phyloP scores from a whole-genome alignment of 92 coral and sea anemone species.

The Bergia puertoricense region DNA sequence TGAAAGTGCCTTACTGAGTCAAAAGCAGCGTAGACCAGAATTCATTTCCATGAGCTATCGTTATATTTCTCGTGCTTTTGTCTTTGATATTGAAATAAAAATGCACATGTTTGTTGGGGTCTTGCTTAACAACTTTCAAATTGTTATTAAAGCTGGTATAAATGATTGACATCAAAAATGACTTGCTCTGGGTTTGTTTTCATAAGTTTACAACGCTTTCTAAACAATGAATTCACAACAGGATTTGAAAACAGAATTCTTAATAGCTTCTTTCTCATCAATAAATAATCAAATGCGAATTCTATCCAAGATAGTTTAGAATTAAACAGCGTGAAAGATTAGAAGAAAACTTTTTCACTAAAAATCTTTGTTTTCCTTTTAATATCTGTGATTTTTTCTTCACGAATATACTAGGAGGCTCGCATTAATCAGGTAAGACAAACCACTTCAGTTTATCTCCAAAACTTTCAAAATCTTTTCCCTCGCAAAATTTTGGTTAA shows the following conservation, averaged over 20 bases:
- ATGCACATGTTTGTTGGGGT: slow-evolving; percentile 6
- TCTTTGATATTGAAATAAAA: not conserved
- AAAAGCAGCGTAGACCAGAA: not conserved
- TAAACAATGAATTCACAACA: slow-evolving; percentile 14
- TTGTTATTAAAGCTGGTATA: slow-evolving; percentile 13
- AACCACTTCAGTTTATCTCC: not conserved
- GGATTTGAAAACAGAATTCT: slow-evolving; percentile 7
- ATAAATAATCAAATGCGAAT: slow-evolving; percentile 30
- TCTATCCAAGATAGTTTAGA: not conserved
- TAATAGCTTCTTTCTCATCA: slow-evolving; percentile 19
- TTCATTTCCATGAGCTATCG: not conserved
- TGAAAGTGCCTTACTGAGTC: not conserved
- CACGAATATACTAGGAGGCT: not conserved
- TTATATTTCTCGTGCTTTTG: not conserved
- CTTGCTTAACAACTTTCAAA: slow-evolving; percentile 21
- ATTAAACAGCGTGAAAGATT: slow-evolving; percentile 1
- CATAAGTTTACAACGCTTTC: slow-evolving; percentile 20
- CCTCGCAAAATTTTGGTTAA: not conserved
- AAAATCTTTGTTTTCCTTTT: slow-evolving; percentile 7
- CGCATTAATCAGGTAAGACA: not conserved
- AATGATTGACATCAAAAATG: slow-evolving; percentile 21
- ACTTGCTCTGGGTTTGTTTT: slow-evolving; percentile 28
- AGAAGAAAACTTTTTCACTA: not conserved
- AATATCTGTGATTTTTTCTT: not conserved
- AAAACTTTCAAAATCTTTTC: not conserved